Evolutionary conservation across 2,797 vertebrate species (phyloP).

Genomic region (Sebastes wilsoni): DNA sequence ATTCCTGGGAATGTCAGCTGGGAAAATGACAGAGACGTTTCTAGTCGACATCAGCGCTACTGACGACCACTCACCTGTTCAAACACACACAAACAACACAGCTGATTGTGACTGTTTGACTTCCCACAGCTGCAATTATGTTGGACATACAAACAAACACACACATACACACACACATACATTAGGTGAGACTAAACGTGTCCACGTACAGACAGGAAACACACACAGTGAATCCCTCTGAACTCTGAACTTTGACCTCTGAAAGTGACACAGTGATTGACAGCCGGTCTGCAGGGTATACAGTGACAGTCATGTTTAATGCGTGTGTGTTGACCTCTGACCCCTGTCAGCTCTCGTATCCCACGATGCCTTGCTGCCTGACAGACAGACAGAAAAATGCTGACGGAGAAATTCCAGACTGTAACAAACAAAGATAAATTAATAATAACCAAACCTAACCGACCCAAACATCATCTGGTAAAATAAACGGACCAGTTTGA

Average conservation of each 20-base stretch:
- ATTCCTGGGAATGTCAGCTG: neutral
- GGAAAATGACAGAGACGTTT: neutral
- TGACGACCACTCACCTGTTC: constrained; percentile 18
- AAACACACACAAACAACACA: constrained; percentile 1
- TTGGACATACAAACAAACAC: neutral
- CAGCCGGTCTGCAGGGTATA: constrained; percentile 40
- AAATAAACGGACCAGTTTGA: neutral
- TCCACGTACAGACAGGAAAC: constrained; percentile 4
- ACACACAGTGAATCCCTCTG: constrained; percentile 13
- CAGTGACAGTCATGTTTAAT: constrained; percentile 19
- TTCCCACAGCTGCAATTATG: neutral
- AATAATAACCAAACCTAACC: too few relatives aligned
- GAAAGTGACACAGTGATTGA: constrained; percentile 27
- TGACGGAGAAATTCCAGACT: too few relatives aligned
- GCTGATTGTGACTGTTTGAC: constrained; percentile 7
- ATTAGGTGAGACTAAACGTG: neutral
- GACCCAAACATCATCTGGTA: too few relatives aligned
- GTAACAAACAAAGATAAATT: too few relatives aligned
- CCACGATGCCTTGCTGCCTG: constrained; percentile 13
- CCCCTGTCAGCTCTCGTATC: constrained; percentile 44
- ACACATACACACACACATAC: too few relatives aligned
- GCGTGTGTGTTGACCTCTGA: constrained; percentile 41
- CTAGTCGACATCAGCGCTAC: neutral
- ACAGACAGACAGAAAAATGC: constrained; percentile 6
- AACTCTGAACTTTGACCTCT: constrained; percentile 26